Conservation (phyloP, 2,888 invertebrate genomes). For the Hofmannophila pseudospretella region DNA sequence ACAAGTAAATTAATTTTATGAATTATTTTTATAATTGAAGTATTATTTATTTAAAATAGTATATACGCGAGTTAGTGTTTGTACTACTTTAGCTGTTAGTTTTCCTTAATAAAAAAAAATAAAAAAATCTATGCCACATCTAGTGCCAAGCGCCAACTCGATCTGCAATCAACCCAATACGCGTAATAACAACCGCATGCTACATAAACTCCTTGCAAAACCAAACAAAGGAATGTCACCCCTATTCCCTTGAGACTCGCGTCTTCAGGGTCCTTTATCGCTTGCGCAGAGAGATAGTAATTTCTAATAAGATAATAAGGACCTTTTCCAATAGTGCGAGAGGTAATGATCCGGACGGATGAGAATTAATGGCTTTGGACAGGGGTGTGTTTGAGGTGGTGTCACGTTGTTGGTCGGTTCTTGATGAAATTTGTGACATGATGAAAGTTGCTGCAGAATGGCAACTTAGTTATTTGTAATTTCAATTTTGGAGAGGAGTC, state of each 20-base stretch:
- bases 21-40: no score
- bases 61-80: no score
- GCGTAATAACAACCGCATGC: conserved; percentile 42
- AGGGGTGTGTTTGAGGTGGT: conserved; percentile 8
- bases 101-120: no score
- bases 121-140: conserved; percentile 9
- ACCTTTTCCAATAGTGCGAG: conserved; percentile 49
- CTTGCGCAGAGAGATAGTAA: conserved; percentile 30
- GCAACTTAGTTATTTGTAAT: no score
- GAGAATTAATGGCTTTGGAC: conserved; percentile 28
- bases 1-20: no score
- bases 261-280: conserved; percentile 31
- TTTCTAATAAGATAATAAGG: conserved; percentile 63
- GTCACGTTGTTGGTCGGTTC: no score
- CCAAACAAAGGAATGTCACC: conserved; percentile 34
- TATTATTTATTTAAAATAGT: no score
- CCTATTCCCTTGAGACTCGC: conserved; percentile 15
- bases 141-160: conserved; percentile 9
- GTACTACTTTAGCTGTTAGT: no score
- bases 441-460: no score
- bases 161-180: conserved; percentile 28
- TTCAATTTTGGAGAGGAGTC: no score
- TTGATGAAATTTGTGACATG: no score
- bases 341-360: conserved; percentile 38
- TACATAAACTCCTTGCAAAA: conserved; percentile 37